Percentiles rank a stretch among this genome's conserved stretches.
Evolutionary conservation across 2,797 vertebrate species (phyloP).

Genomic region (Cheirogaleus major): DNA sequence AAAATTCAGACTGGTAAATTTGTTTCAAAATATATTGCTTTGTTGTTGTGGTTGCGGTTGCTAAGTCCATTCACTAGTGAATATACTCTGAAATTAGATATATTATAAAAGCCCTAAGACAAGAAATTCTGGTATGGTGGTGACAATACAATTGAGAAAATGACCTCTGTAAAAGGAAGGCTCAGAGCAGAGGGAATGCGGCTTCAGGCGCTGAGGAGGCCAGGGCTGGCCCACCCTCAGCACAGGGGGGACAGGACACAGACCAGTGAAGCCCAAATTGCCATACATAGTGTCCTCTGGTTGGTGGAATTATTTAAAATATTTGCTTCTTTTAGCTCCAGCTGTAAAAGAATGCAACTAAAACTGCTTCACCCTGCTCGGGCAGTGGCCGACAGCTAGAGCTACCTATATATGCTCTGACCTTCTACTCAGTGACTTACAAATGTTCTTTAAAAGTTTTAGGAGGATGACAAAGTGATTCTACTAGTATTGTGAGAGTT

Average conservation of each 20-base stretch:
- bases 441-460: neutral
- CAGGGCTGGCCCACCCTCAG: fast-evolving
- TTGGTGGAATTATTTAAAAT: neutral
- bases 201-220: fast-evolving
- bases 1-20: neutral
- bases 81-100: constrained; percentile 31
- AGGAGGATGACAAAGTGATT: neutral
- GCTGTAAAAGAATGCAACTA: neutral
- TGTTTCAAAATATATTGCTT: neutral
- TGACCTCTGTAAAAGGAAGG: neutral
- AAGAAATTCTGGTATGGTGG: neutral
- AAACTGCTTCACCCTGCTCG: fast-evolving
- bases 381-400: fast-evolving
- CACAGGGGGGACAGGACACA: fast-evolving
- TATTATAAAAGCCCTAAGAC: neutral
- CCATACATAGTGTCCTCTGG: neutral
- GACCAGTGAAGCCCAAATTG: fast-evolving
- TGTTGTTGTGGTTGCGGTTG: neutral
- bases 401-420: fast-evolving
- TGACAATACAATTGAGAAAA: neutral
- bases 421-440: neutral
- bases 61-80: neutral
- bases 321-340: neutral
- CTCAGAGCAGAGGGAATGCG: neutral
- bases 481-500: neutral